A percentile compares a stretch with the other conserved stretches of the same genome.
phyloP scores from a whole-genome alignment of 2,113 vertebrate species.

The Cyanistes caeruleus region DNA sequence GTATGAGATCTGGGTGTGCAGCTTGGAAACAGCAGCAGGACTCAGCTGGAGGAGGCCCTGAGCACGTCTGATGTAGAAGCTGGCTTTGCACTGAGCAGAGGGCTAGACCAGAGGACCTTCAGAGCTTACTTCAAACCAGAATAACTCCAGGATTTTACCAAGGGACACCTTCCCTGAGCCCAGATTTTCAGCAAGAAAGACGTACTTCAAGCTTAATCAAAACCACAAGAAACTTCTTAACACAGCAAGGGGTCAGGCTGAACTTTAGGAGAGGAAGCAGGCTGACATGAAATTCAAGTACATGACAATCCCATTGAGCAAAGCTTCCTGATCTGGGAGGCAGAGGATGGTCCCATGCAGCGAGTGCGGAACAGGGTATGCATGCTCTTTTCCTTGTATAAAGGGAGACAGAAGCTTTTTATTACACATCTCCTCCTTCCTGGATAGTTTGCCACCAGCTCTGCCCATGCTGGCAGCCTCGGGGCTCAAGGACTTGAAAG shows the following conservation, averaged over 20 bases:
- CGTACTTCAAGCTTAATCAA: background rate
- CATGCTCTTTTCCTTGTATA: fast-evolving
- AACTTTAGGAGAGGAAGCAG: background rate
- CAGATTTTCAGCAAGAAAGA: background rate
- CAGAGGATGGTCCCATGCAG: background rate
- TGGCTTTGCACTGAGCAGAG: background rate
- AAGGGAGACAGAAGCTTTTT: background rate
- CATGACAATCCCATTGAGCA: fast-evolving
- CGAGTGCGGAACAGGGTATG: fast-evolving
- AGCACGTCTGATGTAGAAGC: background rate
- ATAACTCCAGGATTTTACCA: background rate
- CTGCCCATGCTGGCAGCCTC: background rate
- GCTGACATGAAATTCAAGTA: background rate
- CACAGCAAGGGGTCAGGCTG: background rate
- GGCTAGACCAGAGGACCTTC: background rate
- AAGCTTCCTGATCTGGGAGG: background rate
- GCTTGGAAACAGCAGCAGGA: background rate
- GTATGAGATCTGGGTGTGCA: background rate
- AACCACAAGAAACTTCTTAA: background rate
- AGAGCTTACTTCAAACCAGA: background rate
- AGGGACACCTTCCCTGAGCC: background rate
- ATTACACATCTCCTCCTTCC: background rate
- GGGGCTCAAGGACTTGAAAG: background rate
- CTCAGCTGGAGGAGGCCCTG: background rate
- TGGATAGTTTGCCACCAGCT: background rate